Conservation (phyloP, 2,797 vertebrate genomes). For the Eutrigla gurnardus region DNA sequence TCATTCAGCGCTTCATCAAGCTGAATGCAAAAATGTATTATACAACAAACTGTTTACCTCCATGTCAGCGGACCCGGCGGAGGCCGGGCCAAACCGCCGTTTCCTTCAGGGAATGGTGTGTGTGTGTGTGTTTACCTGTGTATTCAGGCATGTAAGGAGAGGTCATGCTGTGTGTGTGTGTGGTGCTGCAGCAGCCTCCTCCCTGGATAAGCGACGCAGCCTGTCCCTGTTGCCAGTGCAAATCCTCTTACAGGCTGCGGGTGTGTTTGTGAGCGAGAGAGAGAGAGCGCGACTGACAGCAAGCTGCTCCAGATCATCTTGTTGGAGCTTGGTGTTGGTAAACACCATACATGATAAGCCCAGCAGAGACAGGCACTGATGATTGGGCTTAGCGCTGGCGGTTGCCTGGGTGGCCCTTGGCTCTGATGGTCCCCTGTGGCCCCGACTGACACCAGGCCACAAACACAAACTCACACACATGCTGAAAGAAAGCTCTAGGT, state of each 20-base stretch:
- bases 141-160: conserved; percentile 45
- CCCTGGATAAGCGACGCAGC: conserved; percentile 53
- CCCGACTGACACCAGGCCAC: conserved; percentile 11
- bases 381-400: conserved; percentile 66
- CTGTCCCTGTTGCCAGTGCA: conserved; percentile 65
- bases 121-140: conserved; percentile 46
- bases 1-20: conserved; percentile 38
- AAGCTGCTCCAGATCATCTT: conserved; percentile 73
- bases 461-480: conserved; percentile 27
- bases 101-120: conserved; percentile 14
- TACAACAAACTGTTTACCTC: conserved; percentile 18
- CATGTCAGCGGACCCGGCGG: conserved; percentile 14
- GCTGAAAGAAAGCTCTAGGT: conserved; percentile 14
- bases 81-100: conserved; percentile 3
- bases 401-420: conserved; percentile 62
- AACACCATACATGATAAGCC: conserved; percentile 77
- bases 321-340: conserved; percentile 75
- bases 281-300: conserved; percentile 46
- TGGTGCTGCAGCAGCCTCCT: conserved; percentile 48
- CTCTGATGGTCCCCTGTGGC: conserved; percentile 34
- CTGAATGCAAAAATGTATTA: conserved; percentile 33
- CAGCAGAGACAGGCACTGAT: conserved; percentile 68
- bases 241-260: conserved; percentile 75
- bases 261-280: conserved; percentile 34
- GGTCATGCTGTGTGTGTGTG: conserved; percentile 56